phyloP scores from a whole-genome alignment of 1,140 invertebrate genomes.

The Panulirus ornatus region DNA sequence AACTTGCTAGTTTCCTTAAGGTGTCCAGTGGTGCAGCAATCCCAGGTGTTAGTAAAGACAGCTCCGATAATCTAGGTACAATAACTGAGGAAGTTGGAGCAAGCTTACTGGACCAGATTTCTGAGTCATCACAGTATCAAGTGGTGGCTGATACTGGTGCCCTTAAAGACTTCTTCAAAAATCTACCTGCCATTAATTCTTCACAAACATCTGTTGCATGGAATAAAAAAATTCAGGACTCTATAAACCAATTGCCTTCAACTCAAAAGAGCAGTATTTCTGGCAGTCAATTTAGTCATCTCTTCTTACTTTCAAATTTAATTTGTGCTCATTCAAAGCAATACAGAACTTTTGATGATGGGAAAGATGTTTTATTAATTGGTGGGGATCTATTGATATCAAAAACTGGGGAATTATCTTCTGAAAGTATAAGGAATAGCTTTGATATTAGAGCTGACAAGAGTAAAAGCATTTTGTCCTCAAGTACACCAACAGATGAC shows the following conservation, averaged over 20 bases:
- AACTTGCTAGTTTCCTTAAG: not conserved
- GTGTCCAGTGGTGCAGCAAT: not conserved
- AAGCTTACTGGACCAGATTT: not conserved
- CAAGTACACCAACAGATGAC: not conserved
- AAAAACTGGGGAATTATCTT: constrained; percentile 6
- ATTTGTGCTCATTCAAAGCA: not conserved
- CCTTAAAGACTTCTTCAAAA: not conserved
- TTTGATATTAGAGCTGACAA: not conserved
- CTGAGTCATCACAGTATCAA: not conserved
- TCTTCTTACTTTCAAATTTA: constrained; percentile 1
- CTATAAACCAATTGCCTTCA: too few species aligned
- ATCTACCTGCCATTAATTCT: too few species aligned
- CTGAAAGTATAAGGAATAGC: not conserved
- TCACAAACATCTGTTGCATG: not conserved
- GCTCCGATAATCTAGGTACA: not conserved
- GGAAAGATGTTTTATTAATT: constrained; percentile 43
- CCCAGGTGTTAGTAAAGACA: not conserved
- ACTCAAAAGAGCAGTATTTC: not conserved
- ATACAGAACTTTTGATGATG: not conserved
- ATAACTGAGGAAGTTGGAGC: not conserved
- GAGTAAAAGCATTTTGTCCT: not conserved
- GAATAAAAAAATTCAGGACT: not conserved
- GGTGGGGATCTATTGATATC: constrained; percentile 49
- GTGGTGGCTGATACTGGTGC: not conserved
- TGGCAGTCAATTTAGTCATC: not conserved